These are phyloP conservation scores for Marronus borbonicus DNA, from an alignment of 2,888 invertebrate species.

Conservation along the genomic window DNA sequence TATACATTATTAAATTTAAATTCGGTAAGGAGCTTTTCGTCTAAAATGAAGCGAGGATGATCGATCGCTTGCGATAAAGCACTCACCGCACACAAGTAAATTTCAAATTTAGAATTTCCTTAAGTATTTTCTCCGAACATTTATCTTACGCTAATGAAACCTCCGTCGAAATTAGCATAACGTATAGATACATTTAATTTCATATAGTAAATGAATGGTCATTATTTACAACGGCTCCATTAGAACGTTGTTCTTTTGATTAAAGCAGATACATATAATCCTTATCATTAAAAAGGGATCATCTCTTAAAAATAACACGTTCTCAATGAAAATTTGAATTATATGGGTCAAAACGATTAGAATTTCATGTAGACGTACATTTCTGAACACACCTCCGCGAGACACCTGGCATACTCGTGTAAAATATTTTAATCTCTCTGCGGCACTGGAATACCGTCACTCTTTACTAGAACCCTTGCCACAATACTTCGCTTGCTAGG, in stretches of 20 bases:
- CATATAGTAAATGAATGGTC: constrained; percentile 14
- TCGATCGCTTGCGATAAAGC: constrained; percentile 37
- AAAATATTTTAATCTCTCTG: no score
- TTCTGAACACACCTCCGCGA: no score
- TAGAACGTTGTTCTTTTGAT: not conserved
- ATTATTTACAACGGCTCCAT: constrained; percentile 24
- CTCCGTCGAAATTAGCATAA: constrained; percentile 23
- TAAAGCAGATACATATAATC: no score
- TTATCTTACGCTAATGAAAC: constrained; percentile 23
- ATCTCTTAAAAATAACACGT: no score
- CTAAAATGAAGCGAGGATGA: constrained; percentile 15
- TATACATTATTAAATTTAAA: not conserved
- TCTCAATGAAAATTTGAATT: no score
- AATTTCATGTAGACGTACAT: no score
- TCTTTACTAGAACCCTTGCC: no score
- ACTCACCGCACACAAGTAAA: constrained; percentile 28
- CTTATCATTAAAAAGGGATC: no score
- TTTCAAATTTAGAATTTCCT: constrained; percentile 31
- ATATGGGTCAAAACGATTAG: no score
- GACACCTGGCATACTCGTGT: no score
- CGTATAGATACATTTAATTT: constrained; percentile 31
- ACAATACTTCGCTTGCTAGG: no score
- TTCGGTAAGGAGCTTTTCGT: not conserved
- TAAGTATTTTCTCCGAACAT: constrained; percentile 22
- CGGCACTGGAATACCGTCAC: no score